Evolutionary conservation across 2,888 invertebrate genomes (phyloP), one percentile per base, ranked within the genome.

Genomic region (Pristionchus entomophagus): DNA sequence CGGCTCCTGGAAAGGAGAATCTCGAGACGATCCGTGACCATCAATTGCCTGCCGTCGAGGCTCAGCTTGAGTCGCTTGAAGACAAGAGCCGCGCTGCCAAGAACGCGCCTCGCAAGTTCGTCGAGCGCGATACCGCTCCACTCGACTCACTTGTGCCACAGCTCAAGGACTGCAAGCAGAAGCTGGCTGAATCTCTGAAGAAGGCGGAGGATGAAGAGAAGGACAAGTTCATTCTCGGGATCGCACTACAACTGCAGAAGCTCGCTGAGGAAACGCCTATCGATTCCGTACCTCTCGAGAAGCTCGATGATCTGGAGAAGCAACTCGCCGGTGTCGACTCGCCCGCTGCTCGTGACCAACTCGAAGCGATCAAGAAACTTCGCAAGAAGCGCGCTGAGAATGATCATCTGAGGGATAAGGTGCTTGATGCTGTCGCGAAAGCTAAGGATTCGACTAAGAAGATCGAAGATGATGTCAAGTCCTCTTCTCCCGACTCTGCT

Each of bases 321-420:
- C 86, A 87, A 49, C 59, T 89, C 51, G 80, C 49, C n/a, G 85
- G 86, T 49, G 84, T 89, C 56, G 88, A 88, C 86, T 19, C 62
- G 26, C 84, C 84, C 12, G 22, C 32, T 12, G 84, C 82, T 19
- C 78, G 38, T 10, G 84, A 53, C 0, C 77, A 84, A 29, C 73
- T 84, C 22, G 86, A 86, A 51, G 83, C 88, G 49, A 86, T 89
- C 73, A 86, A 82, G 62, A 87, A 87, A 38, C 78, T 90, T 62
- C 82, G 87, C 35, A 87, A 88, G 65, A 87, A 87, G 41, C 82
- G 85, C 17, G 85, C 77, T n/a, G 86, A 88, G 51, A 86, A 69
- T 73, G 88, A 88, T 29, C 84, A 86, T 45, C 85, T 84, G 6
- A 83, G 69, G 10, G 80, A 86, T 26, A 77, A 87, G 51, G 41